These are phyloP conservation scores for Abrostola tripartita DNA, from an alignment of 2,888 invertebrate species.

Conservation along the genomic window DNA sequence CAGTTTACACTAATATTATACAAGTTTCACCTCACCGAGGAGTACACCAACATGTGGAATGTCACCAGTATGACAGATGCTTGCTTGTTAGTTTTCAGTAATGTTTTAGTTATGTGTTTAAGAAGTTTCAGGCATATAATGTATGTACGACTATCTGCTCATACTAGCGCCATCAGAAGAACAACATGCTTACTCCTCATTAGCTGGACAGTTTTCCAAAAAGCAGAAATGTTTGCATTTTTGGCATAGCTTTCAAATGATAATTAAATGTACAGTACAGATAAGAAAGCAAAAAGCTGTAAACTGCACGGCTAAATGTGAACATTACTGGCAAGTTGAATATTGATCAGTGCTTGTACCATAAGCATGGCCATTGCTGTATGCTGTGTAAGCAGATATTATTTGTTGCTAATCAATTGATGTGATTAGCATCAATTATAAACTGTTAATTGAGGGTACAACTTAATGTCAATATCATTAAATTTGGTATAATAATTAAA, in stretches of 20 bases:
- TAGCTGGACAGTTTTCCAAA: slow-evolving; percentile 18
- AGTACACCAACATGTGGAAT: slow-evolving; percentile 32
- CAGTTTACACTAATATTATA: slow-evolving; percentile 35
- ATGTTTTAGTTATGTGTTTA: slow-evolving; percentile 20
- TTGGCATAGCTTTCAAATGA: slow-evolving; percentile 32
- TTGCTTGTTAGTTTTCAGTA: slow-evolving; percentile 30
- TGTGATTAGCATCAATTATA: slow-evolving; percentile 58
- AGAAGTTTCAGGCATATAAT: neutral
- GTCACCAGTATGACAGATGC: slow-evolving; percentile 54
- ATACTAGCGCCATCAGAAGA: slow-evolving; percentile 32
- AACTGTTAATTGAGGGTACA: slow-evolving; percentile 9
- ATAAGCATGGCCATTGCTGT: slow-evolving; percentile 65
- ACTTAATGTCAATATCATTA: neutral
- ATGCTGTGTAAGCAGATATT: slow-evolving; percentile 61
- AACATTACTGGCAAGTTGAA: slow-evolving; percentile 49
- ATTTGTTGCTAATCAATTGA: slow-evolving; percentile 58
- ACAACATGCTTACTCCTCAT: slow-evolving; percentile 39
- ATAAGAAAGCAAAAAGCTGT: slow-evolving; percentile 44
- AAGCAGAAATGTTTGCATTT: slow-evolving; percentile 58
- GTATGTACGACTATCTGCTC: slow-evolving; percentile 15
- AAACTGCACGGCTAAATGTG: slow-evolving; percentile 49
- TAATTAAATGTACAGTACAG: slow-evolving; percentile 16
- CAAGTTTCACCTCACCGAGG: slow-evolving; percentile 14
- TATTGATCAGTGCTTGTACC: slow-evolving; percentile 56
- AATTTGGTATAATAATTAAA: neutral